These are phyloP conservation scores for Orycteropus afer DNA, from an alignment of 2,113 vertebrate species.

Conservation along the genomic window DNA sequence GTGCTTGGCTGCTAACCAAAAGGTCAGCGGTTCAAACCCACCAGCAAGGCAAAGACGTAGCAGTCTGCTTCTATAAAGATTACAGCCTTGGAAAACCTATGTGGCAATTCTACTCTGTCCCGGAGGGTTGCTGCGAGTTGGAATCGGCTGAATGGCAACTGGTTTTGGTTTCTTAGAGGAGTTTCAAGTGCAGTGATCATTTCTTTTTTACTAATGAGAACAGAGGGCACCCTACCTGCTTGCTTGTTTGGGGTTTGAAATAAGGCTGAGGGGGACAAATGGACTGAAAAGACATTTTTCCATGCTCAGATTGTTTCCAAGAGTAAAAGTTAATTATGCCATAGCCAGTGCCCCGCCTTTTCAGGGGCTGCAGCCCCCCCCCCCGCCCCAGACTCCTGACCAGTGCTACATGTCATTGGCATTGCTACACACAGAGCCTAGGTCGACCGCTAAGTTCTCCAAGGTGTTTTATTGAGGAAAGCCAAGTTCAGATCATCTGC, in stretches of 20 bases:
- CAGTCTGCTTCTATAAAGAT: neutral
- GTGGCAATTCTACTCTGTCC: neutral
- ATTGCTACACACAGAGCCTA: neutral
- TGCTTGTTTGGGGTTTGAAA: constrained; percentile 54
- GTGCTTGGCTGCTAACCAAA: too few species aligned
- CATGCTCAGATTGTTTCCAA: constrained; percentile 42
- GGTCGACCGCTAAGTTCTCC: neutral
- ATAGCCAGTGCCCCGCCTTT: neutral
- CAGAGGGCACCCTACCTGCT: constrained; percentile 8
- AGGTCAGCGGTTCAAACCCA: neutral
- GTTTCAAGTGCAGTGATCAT: constrained; percentile 37
- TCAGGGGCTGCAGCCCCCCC: neutral
- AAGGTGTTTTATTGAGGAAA: neutral
- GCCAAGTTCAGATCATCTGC: constrained; percentile 5
- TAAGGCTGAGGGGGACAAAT: constrained; percentile 50
- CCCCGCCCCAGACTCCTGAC: neutral
- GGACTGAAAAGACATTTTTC: constrained; percentile 48
- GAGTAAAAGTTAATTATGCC: constrained; percentile 59
- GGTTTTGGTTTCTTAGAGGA: neutral
- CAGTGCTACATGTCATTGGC: rapidly evolving
- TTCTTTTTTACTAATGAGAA: constrained; percentile 64
- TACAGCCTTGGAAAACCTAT: neutral
- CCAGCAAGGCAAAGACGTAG: neutral
- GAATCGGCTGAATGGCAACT: neutral
- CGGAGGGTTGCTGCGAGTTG: neutral